Percentiles rank a stretch among this genome's conserved stretches.
Conservation (phyloP, 2,113 vertebrate genomes). For the Trematomus loennbergii region DNA sequence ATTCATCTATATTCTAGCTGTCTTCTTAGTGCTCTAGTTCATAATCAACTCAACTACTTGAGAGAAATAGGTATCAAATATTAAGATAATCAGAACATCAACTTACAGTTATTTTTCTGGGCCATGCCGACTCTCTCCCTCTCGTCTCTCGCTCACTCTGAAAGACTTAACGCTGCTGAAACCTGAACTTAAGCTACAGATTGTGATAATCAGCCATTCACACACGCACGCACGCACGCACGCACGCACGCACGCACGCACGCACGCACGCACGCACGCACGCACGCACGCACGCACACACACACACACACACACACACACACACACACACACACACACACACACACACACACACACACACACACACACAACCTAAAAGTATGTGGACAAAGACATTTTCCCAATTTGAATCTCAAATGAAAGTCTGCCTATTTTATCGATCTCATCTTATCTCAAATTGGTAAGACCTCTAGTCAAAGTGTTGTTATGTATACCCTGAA, state of each 20-base stretch:
- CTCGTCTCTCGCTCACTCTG: conserved; percentile 43
- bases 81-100: conserved; percentile 38
- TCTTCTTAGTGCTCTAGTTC: conserved; percentile 31
- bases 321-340: no score
- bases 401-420: conserved; percentile 49
- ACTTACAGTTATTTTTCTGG: conserved; percentile 76
- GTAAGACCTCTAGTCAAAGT: background rate
- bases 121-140: conserved; percentile 67
- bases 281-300: no score
- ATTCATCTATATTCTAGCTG: conserved; percentile 21
- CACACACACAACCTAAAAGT: background rate
- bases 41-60: conserved; percentile 16
- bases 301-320: no score
- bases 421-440: conserved; percentile 40
- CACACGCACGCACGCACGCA: background rate
- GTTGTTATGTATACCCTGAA: background rate
- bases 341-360: background rate
- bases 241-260: conserved; percentile 2
- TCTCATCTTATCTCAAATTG: conserved; percentile 48
- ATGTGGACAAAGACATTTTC: conserved; percentile 43
- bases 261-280: background rate
- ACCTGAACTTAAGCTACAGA: conserved; percentile 61
- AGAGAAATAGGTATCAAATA: background rate
- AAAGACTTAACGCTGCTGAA: conserved; percentile 44
- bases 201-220: conserved; percentile 73